Percentiles rank a stretch among this genome's conserved stretches.
These are phyloP conservation scores for Turritopsis rubra DNA, from an alignment of 30 jellyfish, hydroid and myxozoan species.

Conservation along the genomic window DNA sequence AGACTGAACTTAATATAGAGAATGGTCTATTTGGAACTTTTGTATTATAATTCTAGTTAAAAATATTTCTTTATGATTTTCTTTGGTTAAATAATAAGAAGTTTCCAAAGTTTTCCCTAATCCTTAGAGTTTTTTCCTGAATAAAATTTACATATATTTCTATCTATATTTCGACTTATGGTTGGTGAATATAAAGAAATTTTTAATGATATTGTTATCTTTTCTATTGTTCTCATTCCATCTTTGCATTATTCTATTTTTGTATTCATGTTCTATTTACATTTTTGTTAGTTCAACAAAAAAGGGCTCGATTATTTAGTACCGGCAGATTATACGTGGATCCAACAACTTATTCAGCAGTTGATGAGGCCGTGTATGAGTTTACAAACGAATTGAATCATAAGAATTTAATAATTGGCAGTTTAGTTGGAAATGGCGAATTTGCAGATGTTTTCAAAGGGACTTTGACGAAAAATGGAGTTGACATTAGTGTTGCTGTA, in stretches of 20 bases:
- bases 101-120: too few relatives aligned
- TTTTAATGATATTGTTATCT: too few relatives aligned
- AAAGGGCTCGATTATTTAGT: conserved; percentile 17
- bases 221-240: too few relatives aligned
- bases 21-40: too few relatives aligned
- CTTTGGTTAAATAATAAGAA: too few relatives aligned
- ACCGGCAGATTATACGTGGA: conserved; percentile 53
- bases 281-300: not conserved
- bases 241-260: not conserved
- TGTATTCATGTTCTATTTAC: not conserved
- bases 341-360: conserved; percentile 75
- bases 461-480: conserved; percentile 19
- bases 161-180: too few relatives aligned
- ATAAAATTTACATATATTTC: too few relatives aligned
- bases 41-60: too few relatives aligned
- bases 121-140: too few relatives aligned
- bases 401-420: conserved; percentile 42
- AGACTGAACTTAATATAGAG: too few relatives aligned
- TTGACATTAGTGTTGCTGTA: conserved; percentile 52
- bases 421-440: conserved; percentile 82
- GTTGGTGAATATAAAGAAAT: too few relatives aligned
- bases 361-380: conserved; percentile 85
- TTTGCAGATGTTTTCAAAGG: conserved; percentile 87
- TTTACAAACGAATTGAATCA: conserved; percentile 67
- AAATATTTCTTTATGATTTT: too few relatives aligned